Base-by-base conservation (phyloP, 2,797 vertebrate genomes). In the Myotis findleyi region DNA sequence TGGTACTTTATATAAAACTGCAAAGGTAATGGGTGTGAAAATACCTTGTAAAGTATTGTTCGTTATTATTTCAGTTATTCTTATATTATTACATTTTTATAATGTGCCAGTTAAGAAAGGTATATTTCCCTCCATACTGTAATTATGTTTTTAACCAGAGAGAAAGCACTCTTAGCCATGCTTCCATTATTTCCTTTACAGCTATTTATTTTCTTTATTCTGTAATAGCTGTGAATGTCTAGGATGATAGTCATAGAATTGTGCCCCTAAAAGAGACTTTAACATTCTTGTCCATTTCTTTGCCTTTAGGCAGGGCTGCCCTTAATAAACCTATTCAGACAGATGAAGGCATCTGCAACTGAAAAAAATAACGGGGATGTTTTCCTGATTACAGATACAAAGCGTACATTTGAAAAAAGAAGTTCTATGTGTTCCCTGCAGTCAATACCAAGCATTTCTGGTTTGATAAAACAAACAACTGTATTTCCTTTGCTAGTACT, bases 91-190 rank as follows among this genome's bases (percentile, higher is more conserved):
- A 20, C 47, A 33, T 30, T 87, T 96, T 83, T 38, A 72, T 76
- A 89, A 86, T 64, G 41, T 87, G 44, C 53, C 86, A 86, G 62
- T 72, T 90, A 89, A 95, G 87, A 75, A 93, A 87, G 21, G 57
- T 57, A n/a, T 73, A 62, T 83, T 95, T 38, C 90, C 66, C 73
- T 88, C 33, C 73, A 7, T 62, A 51, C 66, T 90, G 38, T 93
- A 91, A 93, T 93, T 83, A 92, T 82, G 75, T 71, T 91, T 93
- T 94, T 80, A 92, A 51, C 47, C 79, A 88, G 91, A 90, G 95
- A 91, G 75, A 75, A 89, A 80, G 18, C 4, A 30, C 57, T 64
- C 69, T 85, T 90, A 88, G 9, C 84, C 73, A 76, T 5, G 44
- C 41, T 93, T 64, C 66, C 81, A 85, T 87, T 79, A 66, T 79